Base-by-base conservation (phyloP, 2,888 invertebrate species). In the Ditylenchus weischeri region DNA sequence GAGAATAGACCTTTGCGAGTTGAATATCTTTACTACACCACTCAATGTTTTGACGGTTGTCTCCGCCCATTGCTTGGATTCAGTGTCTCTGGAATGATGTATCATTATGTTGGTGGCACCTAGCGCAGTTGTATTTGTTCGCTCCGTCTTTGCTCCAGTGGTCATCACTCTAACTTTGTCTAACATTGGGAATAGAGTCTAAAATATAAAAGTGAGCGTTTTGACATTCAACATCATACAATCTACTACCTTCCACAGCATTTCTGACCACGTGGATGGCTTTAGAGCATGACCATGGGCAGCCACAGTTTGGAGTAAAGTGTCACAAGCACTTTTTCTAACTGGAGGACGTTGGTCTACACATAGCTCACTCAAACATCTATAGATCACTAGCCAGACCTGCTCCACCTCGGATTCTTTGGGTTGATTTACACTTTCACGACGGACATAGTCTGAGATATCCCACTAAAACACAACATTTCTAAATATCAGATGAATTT, bases 81-180 rank as follows among this genome's bases (percentile, higher is more conserved):
- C 95, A 0, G 98, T 98, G 84, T 98, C 96, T 68, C 98, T 88
- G 0, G 95, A 92, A 85, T 98, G 98, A 85, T 98, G 98, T 78
- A 98, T 95, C 7, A 96, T 87, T 75, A 96, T 93, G 83, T 93
- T 93, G 63, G 67, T 78, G 68, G 90, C 92, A 57, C 91, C 92
- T 66, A 64, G 70, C 57, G 57, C 60, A n/a, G 63, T 58, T 23
- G 0, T 57, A 49, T 49, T 66, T 21, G 91, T 90, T 58, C 71
- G 74, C 61, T 78, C 74, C 0, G 76, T 78, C 4, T 79, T 78
- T 15, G 81, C 81, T 47, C 71, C 74, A 60, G 73, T 66, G 10
- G 77, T 76, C 54, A 74, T 67, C 15, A 74, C 85, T 78, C 91
- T 88, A 0, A 98, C 96, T 87, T 92, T 90, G 80, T 94, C 93